Conservation (phyloP, 1,140 invertebrate species). For the Conopomorpha cramerella region DNA sequence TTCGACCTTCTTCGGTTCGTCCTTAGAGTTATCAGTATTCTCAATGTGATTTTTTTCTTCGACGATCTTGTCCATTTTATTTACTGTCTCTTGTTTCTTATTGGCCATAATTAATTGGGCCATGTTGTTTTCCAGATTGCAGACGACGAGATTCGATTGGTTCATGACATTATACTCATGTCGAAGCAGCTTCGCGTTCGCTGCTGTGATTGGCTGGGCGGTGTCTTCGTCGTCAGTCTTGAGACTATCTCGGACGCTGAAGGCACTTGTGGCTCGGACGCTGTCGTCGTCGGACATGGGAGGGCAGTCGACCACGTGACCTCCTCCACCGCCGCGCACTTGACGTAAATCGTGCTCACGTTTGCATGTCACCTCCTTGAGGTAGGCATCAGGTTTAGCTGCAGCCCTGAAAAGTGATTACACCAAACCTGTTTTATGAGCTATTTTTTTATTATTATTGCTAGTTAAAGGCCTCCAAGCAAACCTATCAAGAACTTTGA, state of each 20-base stretch:
- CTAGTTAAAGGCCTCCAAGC: too few species aligned
- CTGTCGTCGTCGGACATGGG: conserved; percentile 58
- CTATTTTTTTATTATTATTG: too few species aligned
- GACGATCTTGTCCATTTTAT: conserved; percentile 48
- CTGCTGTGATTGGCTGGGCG: conserved; percentile 46
- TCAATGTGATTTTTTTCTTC: conserved; percentile 35
- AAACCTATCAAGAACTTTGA: too few species aligned
- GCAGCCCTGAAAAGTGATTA: conserved; percentile 3
- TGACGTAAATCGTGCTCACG: conserved; percentile 44
- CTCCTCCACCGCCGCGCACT: conserved; percentile 23
- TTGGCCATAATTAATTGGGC: conserved; percentile 40
- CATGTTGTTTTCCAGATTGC: conserved; percentile 63
- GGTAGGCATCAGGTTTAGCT: conserved; percentile 12
- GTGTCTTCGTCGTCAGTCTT: conserved; percentile 66
- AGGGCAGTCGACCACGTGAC: conserved; percentile 41
- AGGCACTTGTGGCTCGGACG: conserved; percentile 50
- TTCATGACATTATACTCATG: conserved; percentile 57
- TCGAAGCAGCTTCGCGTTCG: conserved; percentile 45
- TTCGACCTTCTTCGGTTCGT: conserved; percentile 12
- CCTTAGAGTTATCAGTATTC: conserved; percentile 29
- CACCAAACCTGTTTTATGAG: neutral
- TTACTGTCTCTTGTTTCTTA: conserved; percentile 29
- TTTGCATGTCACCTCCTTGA: too few species aligned
- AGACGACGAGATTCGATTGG: conserved; percentile 62
- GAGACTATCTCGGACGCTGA: conserved; percentile 59